Evolutionary conservation across 2,113 vertebrate species (phyloP).

Genomic region (Ascaphus truei): DNA sequence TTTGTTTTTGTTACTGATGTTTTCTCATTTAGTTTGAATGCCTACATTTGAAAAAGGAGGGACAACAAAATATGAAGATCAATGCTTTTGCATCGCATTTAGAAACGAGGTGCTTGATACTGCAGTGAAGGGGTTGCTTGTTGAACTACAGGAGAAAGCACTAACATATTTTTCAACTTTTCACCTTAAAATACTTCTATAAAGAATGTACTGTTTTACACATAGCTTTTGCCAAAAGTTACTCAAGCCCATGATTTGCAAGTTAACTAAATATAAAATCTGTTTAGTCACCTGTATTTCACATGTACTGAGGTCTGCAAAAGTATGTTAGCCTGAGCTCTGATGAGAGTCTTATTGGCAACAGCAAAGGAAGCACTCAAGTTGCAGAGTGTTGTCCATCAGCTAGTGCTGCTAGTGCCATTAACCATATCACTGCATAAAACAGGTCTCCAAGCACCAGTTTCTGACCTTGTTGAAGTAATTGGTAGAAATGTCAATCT

Average conservation of each 20-base stretch:
- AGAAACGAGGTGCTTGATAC: neutral
- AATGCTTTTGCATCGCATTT: neutral
- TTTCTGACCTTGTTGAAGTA: no score
- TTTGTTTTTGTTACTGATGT: no score
- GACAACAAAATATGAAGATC: neutral
- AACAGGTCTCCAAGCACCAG: no score
- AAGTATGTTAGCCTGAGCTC: neutral
- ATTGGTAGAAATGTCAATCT: no score
- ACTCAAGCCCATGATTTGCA: slow-evolving; percentile 15
- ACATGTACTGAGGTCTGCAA: slow-evolving; percentile 9
- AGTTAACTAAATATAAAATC: slow-evolving; percentile 19
- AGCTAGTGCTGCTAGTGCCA: no score
- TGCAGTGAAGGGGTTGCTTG: neutral
- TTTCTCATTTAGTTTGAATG: no score
- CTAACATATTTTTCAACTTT: slow-evolving; percentile 15
- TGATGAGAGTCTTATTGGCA: neutral
- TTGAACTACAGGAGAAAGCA: slow-evolving; percentile 10
- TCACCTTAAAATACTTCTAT: slow-evolving; percentile 10
- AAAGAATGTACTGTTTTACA: neutral
- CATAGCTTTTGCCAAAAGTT: slow-evolving; percentile 7
- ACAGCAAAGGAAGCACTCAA: neutral
- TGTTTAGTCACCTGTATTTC: slow-evolving; percentile 32
- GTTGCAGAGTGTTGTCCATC: neutral
- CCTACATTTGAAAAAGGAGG: neutral
- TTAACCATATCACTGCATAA: no score